Evolutionary conservation across 1,140 invertebrate genomes (phyloP).

Genomic region (Olivierus martensii): DNA sequence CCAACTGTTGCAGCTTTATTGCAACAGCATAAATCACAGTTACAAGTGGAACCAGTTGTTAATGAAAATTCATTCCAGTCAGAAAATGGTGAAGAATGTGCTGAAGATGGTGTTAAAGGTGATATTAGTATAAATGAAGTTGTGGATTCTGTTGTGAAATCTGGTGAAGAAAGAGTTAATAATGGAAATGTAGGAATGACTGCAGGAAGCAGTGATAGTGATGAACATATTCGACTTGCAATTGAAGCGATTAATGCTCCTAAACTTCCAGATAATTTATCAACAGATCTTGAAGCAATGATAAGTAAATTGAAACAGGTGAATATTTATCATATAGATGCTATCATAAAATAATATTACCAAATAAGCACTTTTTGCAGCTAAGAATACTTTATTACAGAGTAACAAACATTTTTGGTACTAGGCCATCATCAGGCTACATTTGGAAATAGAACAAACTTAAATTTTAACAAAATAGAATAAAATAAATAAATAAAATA

Average conservation of each 20-base stretch:
- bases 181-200: conserved; percentile 30
- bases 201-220: conserved; percentile 23
- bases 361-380: too few species aligned
- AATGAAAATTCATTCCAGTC: conserved; percentile 7
- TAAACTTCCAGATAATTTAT: conserved; percentile 42
- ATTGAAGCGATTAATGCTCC: conserved; percentile 25
- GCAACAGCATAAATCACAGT: conserved; percentile 17
- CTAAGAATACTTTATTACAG: too few species aligned
- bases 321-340: conserved; percentile 1
- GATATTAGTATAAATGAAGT: conserved; percentile 28
- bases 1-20: conserved; percentile 19
- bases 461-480: too few species aligned
- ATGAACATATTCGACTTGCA: conserved; percentile 1
- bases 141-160: conserved; percentile 43
- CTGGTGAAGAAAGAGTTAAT: conserved; percentile 31
- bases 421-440: too few species aligned
- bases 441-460: too few species aligned
- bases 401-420: too few species aligned
- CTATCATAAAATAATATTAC: too few species aligned
- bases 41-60: conserved; percentile 16
- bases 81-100: conserved; percentile 4
- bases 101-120: not conserved
- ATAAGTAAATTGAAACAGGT: conserved; percentile 42
- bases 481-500: too few species aligned
- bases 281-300: conserved; percentile 38